A percentile compares a stretch with the other conserved stretches of the same genome.
Conservation (phyloP, 2,888 invertebrate species). For the Plutella xylostella region DNA sequence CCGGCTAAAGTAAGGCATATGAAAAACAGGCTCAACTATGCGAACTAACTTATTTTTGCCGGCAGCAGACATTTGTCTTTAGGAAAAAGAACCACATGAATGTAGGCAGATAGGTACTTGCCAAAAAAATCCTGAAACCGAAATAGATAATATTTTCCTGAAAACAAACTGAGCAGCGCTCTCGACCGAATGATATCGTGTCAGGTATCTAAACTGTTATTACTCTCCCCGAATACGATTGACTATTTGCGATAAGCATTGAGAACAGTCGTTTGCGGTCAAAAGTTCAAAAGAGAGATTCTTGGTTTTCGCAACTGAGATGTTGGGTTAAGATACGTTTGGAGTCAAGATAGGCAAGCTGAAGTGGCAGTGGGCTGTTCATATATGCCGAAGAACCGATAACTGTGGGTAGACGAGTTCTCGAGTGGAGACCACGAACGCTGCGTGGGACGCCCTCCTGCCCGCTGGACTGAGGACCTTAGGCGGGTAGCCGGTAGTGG, state of each 20-base stretch:
- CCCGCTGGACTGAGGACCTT: no score
- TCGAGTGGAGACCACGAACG: no score
- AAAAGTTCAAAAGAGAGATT: not conserved
- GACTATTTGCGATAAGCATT: not conserved
- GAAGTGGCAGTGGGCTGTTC: no score
- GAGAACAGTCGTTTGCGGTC: not conserved
- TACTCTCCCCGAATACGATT: not conserved
- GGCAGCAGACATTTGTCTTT: no score
- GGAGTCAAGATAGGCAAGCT: not conserved
- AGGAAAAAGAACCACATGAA: no score
- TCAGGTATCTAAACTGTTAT: not conserved
- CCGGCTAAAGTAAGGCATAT: no score
- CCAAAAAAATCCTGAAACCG: not conserved
- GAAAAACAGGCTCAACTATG: not conserved
- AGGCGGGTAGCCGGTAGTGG: no score
- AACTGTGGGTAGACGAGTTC: no score
- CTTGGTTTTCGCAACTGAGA: not conserved
- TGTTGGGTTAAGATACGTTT: not conserved
- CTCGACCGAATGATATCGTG: not conserved
- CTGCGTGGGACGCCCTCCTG: no score
- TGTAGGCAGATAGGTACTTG: not conserved
- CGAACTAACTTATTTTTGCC: not conserved
- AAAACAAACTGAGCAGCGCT: not conserved
- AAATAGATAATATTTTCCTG: not conserved
- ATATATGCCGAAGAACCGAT: no score